Conservation (phyloP, 2,113 vertebrate species). For the Forbesichthys papilliferus region DNA sequence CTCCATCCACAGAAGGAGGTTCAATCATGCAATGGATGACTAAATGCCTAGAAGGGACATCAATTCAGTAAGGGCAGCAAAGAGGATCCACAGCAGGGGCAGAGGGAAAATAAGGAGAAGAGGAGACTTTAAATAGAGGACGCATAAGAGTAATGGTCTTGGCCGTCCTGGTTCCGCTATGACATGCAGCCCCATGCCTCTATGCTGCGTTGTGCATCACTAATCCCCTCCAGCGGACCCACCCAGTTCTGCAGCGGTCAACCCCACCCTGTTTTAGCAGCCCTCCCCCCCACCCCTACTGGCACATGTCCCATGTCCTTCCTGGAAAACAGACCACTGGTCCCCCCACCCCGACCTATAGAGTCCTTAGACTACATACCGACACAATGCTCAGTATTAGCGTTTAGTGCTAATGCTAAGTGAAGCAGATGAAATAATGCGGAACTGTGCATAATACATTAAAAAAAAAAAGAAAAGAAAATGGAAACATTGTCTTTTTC, state of each 20-base stretch:
- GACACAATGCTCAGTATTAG: slow-evolving; percentile 19
- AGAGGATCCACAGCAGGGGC: neutral
- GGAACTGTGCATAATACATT: neutral
- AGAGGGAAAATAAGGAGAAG: slow-evolving; percentile 11
- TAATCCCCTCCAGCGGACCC: slow-evolving; percentile 53
- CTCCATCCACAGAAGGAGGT: too few species aligned
- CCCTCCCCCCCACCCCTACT: slow-evolving; percentile 25
- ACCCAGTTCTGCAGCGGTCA: slow-evolving; percentile 46
- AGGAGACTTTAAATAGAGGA: slow-evolving; percentile 38
- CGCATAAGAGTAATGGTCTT: slow-evolving; percentile 27
- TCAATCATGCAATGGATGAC: slow-evolving; percentile 10
- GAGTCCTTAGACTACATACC: slow-evolving; percentile 6
- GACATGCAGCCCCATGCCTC: slow-evolving; percentile 46
- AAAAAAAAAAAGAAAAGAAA: neutral
- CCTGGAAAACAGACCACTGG: slow-evolving; percentile 31
- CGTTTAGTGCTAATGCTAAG: slow-evolving; percentile 1
- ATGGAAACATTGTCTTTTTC: neutral
- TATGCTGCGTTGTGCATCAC: slow-evolving; percentile 50
- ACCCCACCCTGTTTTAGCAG: slow-evolving; percentile 38
- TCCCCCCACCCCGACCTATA: slow-evolving; percentile 16
- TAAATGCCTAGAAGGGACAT: slow-evolving; percentile 13
- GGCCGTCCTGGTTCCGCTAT: slow-evolving; percentile 29
- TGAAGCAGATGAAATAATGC: slow-evolving; percentile 12
- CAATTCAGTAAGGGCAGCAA: neutral
- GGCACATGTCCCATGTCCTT: slow-evolving; percentile 41